These are phyloP conservation scores for Columba livia DNA, from an alignment of 2,113 vertebrate genomes.

Conservation along the genomic window DNA sequence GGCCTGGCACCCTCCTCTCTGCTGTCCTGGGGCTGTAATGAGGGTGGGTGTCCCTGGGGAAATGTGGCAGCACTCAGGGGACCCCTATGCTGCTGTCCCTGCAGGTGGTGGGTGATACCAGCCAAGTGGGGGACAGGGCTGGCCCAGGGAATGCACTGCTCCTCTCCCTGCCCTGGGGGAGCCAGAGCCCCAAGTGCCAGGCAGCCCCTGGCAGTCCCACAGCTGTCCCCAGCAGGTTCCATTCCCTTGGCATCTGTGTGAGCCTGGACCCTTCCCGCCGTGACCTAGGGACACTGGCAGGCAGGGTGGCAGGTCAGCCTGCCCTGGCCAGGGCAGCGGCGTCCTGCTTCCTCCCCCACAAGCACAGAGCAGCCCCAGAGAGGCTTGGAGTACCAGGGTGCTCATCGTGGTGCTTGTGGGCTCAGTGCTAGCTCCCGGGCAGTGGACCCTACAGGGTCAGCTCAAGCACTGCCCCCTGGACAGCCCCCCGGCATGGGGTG, in stretches of 20 bases:
- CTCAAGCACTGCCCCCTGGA: not conserved
- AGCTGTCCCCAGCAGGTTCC: not conserved
- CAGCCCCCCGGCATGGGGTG: not conserved
- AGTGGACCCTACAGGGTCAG: not conserved
- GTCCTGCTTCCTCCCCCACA: not conserved
- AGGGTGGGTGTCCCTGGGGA: not conserved
- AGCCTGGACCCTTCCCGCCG: not conserved
- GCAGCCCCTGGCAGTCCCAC: not conserved
- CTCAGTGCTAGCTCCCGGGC: not conserved
- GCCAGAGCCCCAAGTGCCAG: not conserved
- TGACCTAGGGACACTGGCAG: not conserved
- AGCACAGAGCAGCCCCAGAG: not conserved
- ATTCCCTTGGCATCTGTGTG: not conserved
- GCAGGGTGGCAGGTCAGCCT: not conserved
- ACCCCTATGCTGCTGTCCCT: not conserved
- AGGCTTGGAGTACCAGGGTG: not conserved
- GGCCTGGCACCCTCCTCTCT: not conserved
- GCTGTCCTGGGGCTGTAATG: not conserved
- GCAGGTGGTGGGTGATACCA: fast-evolving
- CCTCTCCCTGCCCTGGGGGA: not conserved
- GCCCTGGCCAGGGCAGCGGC: not conserved
- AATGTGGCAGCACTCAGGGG: not conserved
- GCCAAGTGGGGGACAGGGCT: not conserved
- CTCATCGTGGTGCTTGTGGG: not conserved
- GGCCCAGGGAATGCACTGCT: not conserved